Base-by-base conservation (phyloP, 2,888 invertebrate genomes). In the Elaeidobius kamerunicus region DNA sequence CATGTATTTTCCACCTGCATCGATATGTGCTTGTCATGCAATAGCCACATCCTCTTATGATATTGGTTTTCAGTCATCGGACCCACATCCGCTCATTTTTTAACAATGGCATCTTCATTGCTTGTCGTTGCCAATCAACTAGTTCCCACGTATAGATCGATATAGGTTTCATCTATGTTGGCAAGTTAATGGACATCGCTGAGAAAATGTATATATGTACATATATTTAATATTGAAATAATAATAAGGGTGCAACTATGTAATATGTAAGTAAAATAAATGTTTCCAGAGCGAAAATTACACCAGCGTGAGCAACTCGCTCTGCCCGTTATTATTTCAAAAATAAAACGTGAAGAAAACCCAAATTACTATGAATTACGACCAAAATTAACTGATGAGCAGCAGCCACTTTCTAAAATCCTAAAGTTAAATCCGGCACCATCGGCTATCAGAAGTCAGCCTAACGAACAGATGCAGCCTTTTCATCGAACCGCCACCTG, bases 401-500 rank as follows among this genome's bases (percentile, higher is more conserved):
- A n/a, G n/a, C n/a, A n/a, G n/a, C n/a, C n/a, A n/a, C n/a, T n/a
- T n/a, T n/a, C n/a, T n/a, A 27, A 27, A 27, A 27, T 9, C 27
- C 27, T 9, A 27, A 27, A 27, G 27, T 2, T 14, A 46, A 20
- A 32, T 18, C 14, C 46, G 46, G 36, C 34, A 16, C n/a, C n/a
- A n/a, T n/a, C n/a, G n/a, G n/a, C n/a, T n/a, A n/a, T n/a, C n/a
- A n/a, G n/a, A n/a, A n/a, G 27, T 30, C 46, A 9, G 39, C 30
- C 27, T 39, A 17, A 35, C 27, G 27, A 40, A 47, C 53, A 48
- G 53, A 53, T 47, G 53, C 42, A 20, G 42, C 42, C 11, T 16
- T 27, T 30, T 27, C 20, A 16, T 38, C 7, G 7, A 48, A 18
- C 53, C 36, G 42, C 53, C 48, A 53, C 53, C 53, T 53, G 53